A percentile compares a stretch with the other conserved stretches of the same genome.
These are phyloP conservation scores for Stenodema calcarata DNA, from an alignment of 2,888 invertebrate species.

Conservation along the genomic window DNA sequence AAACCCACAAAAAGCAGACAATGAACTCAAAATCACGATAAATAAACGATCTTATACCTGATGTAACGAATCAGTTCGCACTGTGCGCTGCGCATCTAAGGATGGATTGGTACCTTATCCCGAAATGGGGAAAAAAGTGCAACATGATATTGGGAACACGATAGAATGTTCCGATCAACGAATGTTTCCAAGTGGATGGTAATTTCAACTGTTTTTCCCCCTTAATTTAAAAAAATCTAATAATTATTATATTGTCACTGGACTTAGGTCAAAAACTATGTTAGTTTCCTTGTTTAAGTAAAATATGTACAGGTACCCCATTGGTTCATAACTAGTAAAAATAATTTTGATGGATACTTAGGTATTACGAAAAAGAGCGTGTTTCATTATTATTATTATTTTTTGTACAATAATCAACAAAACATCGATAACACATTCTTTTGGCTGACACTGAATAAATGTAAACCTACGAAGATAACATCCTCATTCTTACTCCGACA, in stretches of 20 bases:
- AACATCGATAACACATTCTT: slow-evolving; percentile 11
- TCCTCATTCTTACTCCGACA: not conserved
- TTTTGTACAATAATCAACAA: slow-evolving; percentile 19
- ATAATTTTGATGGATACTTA: slow-evolving; percentile 17
- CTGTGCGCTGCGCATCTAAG: not conserved
- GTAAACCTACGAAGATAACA: slow-evolving; percentile 18
- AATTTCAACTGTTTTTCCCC: not conserved
- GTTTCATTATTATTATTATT: not conserved
- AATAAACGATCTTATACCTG: not conserved
- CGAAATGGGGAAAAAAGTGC: not conserved
- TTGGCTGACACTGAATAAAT: not conserved
- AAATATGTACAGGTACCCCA: slow-evolving; percentile 12
- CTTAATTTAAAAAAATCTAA: not conserved
- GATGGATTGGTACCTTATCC: not conserved
- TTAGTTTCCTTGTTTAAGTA: not conserved
- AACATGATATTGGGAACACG: not conserved
- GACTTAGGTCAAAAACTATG: slow-evolving; percentile 17
- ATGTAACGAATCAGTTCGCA: not conserved
- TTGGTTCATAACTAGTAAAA: not conserved
- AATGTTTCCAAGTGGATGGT: not conserved
- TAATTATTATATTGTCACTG: slow-evolving; percentile 24
- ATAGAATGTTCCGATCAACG: too few relatives aligned
- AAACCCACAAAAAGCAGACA: not conserved
- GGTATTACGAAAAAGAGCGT: slow-evolving; percentile 16
- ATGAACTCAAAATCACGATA: not conserved